Conservation (phyloP, 2,113 vertebrate genomes). For the Panthera tigris region DNA sequence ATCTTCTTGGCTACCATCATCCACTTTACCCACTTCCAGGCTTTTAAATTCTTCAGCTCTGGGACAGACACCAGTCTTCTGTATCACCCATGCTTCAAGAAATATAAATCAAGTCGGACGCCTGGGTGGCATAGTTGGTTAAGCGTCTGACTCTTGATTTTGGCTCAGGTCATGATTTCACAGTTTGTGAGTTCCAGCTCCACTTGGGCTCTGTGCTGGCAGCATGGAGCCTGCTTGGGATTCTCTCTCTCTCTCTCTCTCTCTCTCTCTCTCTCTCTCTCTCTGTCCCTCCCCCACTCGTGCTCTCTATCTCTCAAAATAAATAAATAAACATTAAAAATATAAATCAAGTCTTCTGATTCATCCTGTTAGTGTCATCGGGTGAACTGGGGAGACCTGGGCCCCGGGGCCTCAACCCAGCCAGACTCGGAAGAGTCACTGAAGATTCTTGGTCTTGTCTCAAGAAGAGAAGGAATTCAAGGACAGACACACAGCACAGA, state of each 20-base stretch:
- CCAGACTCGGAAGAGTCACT: background rate
- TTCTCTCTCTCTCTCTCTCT: too few species aligned
- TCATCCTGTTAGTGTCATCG: background rate
- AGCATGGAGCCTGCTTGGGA: too few species aligned
- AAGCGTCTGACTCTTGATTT: too few species aligned
- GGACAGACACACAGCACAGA: background rate
- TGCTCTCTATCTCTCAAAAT: too few species aligned
- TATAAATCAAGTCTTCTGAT: background rate
- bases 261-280: too few species aligned
- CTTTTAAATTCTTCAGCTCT: background rate
- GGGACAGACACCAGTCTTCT: background rate
- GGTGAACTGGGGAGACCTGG: background rate
- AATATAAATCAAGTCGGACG: background rate
- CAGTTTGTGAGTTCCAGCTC: too few species aligned
- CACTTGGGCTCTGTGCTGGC: too few species aligned
- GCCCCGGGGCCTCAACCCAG: background rate
- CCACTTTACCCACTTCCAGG: background rate
- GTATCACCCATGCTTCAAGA: background rate
- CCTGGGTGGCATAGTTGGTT: too few species aligned
- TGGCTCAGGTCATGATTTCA: too few species aligned
- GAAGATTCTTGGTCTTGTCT: background rate
- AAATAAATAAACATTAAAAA: background rate
- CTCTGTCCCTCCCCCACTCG: too few species aligned
- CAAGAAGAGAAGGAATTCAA: background rate
- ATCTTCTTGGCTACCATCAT: background rate